Evolutionary conservation across 2,797 vertebrate genomes (phyloP).

Genomic region (Eidolon dupreanum): DNA sequence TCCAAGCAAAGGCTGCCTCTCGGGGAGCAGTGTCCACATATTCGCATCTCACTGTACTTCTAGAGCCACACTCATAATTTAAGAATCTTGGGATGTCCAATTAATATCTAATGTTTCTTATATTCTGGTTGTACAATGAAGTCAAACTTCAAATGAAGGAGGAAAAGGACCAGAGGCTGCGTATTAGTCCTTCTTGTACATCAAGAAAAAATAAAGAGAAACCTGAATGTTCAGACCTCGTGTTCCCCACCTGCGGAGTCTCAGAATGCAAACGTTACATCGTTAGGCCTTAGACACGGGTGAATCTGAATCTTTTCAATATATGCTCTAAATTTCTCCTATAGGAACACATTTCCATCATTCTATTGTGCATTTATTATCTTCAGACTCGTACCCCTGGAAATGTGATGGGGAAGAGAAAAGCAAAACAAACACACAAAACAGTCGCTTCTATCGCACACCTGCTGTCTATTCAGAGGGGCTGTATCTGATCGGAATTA

Average conservation of each 20-base stretch:
- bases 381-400: conserved; percentile 70
- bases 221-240: neutral
- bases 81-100: neutral
- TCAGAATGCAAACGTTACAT: neutral
- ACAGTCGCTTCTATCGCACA: conserved; percentile 70
- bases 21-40: neutral
- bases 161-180: neutral
- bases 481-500: conserved; percentile 79
- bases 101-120: neutral
- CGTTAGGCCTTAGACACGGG: neutral
- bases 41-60: neutral
- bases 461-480: conserved; percentile 72
- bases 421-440: conserved; percentile 76
- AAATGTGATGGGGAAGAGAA: conserved; percentile 62
- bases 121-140: neutral
- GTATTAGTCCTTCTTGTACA: neutral
- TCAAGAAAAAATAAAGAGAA: neutral
- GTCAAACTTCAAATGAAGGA: neutral
- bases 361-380: conserved; percentile 59
- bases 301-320: conserved; percentile 22
- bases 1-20: neutral
- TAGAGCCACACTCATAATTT: neutral
- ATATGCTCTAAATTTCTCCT: conserved; percentile 27
- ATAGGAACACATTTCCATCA: neutral
- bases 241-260: neutral